phyloP scores from a whole-genome alignment of 1,140 invertebrate species.

The Gryllus bimaculatus region DNA sequence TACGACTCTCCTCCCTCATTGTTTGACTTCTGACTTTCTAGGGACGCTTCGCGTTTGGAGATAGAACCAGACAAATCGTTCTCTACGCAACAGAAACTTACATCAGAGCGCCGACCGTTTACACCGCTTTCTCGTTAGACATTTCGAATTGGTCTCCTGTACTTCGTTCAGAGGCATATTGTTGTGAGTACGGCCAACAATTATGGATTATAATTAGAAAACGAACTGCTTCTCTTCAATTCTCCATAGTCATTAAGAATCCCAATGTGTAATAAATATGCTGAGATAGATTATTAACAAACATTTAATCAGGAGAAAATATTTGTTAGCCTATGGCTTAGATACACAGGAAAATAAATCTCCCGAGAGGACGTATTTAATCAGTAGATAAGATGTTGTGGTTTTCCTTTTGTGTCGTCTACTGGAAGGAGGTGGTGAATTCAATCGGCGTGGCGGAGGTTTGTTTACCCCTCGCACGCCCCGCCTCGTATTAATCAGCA shows the following conservation, averaged over 20 bases:
- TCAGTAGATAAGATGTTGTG: background rate
- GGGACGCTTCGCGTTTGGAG: too few species aligned
- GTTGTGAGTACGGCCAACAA: background rate
- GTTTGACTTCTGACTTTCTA: too few species aligned
- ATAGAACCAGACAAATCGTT: too few species aligned
- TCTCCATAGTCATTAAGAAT: background rate
- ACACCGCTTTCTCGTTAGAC: background rate
- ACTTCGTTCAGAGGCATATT: background rate
- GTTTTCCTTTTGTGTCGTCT: background rate
- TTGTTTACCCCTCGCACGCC: background rate
- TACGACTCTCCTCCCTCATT: too few species aligned
- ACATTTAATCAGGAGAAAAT: background rate
- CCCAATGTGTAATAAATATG: background rate
- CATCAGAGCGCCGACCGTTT: too few species aligned
- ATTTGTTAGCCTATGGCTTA: background rate
- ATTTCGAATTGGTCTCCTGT: background rate
- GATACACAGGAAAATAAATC: background rate
- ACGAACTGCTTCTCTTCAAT: background rate
- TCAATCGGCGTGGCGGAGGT: background rate
- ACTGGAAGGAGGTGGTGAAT: background rate
- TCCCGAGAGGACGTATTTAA: background rate
- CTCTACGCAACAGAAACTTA: too few species aligned
- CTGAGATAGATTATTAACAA: background rate
- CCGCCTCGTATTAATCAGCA: background rate
- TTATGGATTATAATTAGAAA: background rate